phyloP scores from a whole-genome alignment of 2,888 invertebrate species.

The Chromoteleia sp. region DNA sequence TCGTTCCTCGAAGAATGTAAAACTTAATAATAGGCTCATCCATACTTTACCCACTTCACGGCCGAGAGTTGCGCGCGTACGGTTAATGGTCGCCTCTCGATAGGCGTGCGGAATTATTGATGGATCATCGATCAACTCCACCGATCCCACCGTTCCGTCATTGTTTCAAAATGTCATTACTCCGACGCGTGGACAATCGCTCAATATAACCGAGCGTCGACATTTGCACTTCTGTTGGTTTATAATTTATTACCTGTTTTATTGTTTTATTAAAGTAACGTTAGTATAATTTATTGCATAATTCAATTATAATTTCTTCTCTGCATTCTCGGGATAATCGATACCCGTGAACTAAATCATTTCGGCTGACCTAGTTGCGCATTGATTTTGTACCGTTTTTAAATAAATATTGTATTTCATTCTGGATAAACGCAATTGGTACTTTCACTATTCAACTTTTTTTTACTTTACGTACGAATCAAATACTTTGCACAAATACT shows the following conservation, averaged over 20 bases:
- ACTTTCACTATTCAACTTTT: background rate
- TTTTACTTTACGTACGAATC: background rate
- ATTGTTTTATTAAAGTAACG: constrained; percentile 47
- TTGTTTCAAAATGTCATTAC: constrained; percentile 33
- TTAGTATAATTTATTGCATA: constrained; percentile 43
- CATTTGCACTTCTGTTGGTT: constrained; percentile 20
- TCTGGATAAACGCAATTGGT: background rate
- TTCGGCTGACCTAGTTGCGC: constrained; percentile 29
- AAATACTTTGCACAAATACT: background rate
- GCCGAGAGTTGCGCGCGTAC: constrained; percentile 11
- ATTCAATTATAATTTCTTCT: constrained; percentile 40
- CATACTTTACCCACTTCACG: constrained; percentile 13
- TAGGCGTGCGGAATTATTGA: background rate
- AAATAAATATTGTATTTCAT: constrained; percentile 31
- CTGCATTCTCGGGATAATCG: constrained; percentile 9
- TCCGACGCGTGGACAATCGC: constrained; percentile 16
- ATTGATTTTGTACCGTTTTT: constrained; percentile 19
- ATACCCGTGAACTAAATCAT: constrained; percentile 34
- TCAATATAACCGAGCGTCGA: constrained; percentile 34
- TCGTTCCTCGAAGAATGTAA: constrained; percentile 46
- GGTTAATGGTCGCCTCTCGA: too few species aligned
- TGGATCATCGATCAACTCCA: constrained; percentile 31
- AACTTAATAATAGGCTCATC: constrained; percentile 57
- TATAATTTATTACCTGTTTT: constrained; percentile 51
- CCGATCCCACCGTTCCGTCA: background rate